A percentile compares a stretch with the other conserved stretches of the same genome.
Conservation (phyloP, 1,140 invertebrate species). For the Cardiocondyla obscurior region DNA sequence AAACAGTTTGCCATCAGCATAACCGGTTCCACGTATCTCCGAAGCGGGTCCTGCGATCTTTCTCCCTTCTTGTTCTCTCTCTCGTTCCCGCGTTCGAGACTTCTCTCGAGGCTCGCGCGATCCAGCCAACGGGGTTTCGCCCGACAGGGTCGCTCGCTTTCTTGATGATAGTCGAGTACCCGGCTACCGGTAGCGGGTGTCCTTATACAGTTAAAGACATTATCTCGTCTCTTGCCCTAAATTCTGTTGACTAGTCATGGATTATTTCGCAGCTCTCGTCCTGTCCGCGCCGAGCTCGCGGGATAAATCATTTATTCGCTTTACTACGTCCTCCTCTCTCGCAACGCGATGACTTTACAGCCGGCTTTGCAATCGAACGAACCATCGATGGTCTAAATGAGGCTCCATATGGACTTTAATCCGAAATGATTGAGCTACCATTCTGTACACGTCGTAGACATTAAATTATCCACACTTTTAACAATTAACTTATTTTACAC, state of each 20-base stretch:
- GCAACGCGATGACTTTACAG: conserved; percentile 12
- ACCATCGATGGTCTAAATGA: not conserved
- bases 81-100: conserved; percentile 25
- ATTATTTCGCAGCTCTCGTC: not conserved
- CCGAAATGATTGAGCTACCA: not conserved
- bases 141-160: conserved; percentile 66
- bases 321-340: not conserved
- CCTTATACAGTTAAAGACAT: conserved; percentile 61
- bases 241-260: not conserved
- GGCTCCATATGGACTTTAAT: not conserved
- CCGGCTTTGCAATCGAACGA: not conserved
- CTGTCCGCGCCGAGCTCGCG: not conserved
- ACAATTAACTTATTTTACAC: no score
- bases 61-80: conserved; percentile 42
- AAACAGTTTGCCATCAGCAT: conserved; percentile 81
- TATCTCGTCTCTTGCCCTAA: conserved; percentile 29
- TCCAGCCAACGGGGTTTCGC: conserved; percentile 65
- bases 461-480: no score
- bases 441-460: not conserved
- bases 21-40: conserved; percentile 77
- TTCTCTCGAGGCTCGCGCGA: conserved; percentile 38
- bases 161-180: conserved; percentile 67
- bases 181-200: conserved; percentile 46
- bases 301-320: not conserved
- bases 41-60: conserved; percentile 44